Evolutionary conservation across 2,888 invertebrate species (phyloP).

Genomic region (Rhamnusium bicolor): DNA sequence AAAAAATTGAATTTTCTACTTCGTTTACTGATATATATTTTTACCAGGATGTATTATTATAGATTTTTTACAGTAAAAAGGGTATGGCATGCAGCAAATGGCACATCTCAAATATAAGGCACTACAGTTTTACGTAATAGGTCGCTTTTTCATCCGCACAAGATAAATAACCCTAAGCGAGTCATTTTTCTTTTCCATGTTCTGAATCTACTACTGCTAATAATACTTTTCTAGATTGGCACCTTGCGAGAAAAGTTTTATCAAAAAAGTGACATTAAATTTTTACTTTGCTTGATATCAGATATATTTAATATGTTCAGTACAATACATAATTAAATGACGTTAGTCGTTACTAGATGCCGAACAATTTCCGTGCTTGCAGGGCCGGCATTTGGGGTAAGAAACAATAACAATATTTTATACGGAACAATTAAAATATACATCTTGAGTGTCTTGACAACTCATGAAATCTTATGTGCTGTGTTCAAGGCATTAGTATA

Average conservation of each 20-base stretch:
- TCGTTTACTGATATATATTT: conserved; percentile 19
- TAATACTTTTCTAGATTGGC: background rate
- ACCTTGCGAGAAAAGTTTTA: background rate
- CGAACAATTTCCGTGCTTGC: too few relatives aligned
- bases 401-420: too few relatives aligned
- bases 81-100: background rate
- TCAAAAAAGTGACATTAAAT: too few relatives aligned
- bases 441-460: too few relatives aligned
- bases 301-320: too few relatives aligned
- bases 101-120: background rate
- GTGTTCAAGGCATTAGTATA: too few relatives aligned
- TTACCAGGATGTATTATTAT: background rate
- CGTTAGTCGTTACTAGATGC: too few relatives aligned
- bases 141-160: background rate
- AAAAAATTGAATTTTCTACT: conserved; percentile 27
- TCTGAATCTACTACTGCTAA: background rate
- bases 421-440: too few relatives aligned
- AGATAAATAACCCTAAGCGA: conserved; percentile 1
- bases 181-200: background rate
- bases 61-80: background rate
- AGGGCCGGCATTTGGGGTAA: too few relatives aligned
- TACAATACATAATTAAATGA: too few relatives aligned
- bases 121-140: background rate
- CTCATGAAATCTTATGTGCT: too few relatives aligned
- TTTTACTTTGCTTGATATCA: too few relatives aligned